Base-by-base conservation (phyloP, 2,888 invertebrate genomes). In the Scaptomyza parva region DNA sequence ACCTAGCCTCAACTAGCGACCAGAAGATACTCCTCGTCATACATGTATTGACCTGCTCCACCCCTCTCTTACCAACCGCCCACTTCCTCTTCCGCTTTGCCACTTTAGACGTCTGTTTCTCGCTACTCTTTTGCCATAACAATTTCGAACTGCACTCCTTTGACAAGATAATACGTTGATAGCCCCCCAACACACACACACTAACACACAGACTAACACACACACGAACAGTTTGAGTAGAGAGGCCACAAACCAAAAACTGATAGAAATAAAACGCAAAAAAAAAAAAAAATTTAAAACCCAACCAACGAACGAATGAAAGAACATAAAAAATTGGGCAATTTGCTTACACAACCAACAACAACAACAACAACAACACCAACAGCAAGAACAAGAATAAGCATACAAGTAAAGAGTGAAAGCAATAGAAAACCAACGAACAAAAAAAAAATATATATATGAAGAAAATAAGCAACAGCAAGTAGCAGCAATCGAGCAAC, bases 121-220 rank as follows among this genome's bases (percentile, higher is more conserved):
- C 68, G 54, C 66, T 44, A 62, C 75, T 68, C 75, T 68, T 67
- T 64, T 47, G 67, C 69, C 70, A 68, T 78, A 78, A 81, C 87
- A 78, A 85, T 81, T 87, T 85, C 87, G 67, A 87, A 76, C 87
- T 82, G 81, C 81, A 82, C 85, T 82, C 82, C 82, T 82, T 76
- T 76, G 75, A 76, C 78, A 69, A 82, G 82, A 82, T 82, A 82
- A 82, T 82, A 87, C 82, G 82, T 76, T 85, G 82, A 82, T 82
- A 85, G 70, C 82, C 85, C 43, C 68, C 60, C n/a, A n/a, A n/a
- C n/a, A n/a, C n/a, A n/a, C n/a, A n/a, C n/a, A n/a, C n/a, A n/a
- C n/a, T n/a, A n/a, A n/a, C n/a, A n/a, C n/a, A n/a, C n/a, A n/a
- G n/a, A n/a, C n/a, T n/a, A n/a, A n/a, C n/a, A n/a, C n/a, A n/a